Base-by-base conservation (phyloP, 2,113 vertebrate species). In the Muntiacus muntjak region DNA sequence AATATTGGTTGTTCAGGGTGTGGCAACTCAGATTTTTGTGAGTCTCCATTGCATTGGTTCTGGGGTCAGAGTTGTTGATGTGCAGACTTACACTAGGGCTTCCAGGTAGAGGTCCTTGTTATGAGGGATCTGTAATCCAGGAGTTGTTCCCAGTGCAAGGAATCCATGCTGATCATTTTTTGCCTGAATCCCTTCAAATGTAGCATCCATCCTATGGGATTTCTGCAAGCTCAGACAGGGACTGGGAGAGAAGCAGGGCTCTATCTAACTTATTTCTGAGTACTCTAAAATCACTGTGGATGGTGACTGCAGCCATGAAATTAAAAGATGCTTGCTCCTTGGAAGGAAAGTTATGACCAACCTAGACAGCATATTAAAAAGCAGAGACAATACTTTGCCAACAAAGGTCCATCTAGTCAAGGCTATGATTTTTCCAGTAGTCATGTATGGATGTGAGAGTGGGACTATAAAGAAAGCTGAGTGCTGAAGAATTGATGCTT, bases 161-260 rank as follows among this genome's bases (percentile, higher is more conserved):
- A 79, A 33, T 43, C 40, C 12, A 6, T 28, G 13, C 47, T 67
- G 36, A 33, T 40, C 52, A 8, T 91, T 50, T 36, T 3, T 8
- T 28, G 5, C 43, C 54, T 14, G 15, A 76, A 40, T 16, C 11
- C 25, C 23, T 87, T 55, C 30, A 95, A 43, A 26, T 30, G 19
- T 86, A 60, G 81, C 52, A 14, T 36, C 15, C 55, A n/a, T 28
- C 9, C 40, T 4, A 1, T 9, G 9, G 12, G 5, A 19, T 82
- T 76, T 94, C 43, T 85, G 15, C 3, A 81, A 62, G 55, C 23
- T 71, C 58, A 87, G 89, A 13, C 0, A 17, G 14, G n/a, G 26
- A 13, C 14, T 2, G 26, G 54, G 6, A 9, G 10, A 6, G 5
- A 10, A 12, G 1, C 1, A 47, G 33, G 33, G 14, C 7, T 40